A percentile compares a stretch with the other conserved stretches of the same genome.
Conservation (phyloP, 2,797 vertebrate genomes). For the Myotis pilosus region DNA sequence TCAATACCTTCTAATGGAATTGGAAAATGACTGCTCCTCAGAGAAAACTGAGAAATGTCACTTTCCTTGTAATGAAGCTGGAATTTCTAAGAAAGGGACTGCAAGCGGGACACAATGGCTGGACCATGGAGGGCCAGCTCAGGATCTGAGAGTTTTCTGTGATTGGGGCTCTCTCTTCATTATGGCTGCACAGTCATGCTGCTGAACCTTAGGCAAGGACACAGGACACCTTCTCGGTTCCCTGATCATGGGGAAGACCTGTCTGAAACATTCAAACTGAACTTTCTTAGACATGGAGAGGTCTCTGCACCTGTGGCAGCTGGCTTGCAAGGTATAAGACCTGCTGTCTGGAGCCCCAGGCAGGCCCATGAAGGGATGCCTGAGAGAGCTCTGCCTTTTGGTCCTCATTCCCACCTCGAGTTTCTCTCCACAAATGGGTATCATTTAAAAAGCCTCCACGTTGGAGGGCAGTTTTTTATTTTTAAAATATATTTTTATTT, state of each 20-base stretch:
- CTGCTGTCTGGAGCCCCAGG: neutral
- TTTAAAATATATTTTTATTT: too few species aligned
- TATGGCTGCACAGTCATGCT: neutral
- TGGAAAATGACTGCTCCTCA: neutral
- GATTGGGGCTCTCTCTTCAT: neutral
- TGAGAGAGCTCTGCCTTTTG: neutral
- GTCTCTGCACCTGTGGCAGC: neutral
- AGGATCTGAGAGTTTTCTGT: neutral
- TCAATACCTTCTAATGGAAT: neutral
- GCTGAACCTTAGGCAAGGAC: neutral
- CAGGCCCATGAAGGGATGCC: neutral
- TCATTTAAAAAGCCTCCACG: neutral
- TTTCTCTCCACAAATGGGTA: neutral
- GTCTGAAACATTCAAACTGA: neutral
- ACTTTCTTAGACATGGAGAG: neutral
- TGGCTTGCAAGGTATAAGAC: neutral
- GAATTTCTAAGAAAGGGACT: neutral
- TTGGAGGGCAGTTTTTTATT: neutral
- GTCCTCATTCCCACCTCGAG: neutral
- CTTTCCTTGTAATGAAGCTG: neutral
- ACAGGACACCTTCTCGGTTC: neutral
- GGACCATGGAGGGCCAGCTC: neutral
- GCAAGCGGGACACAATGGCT: neutral
- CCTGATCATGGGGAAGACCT: neutral
- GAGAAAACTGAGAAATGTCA: neutral